These are phyloP conservation scores for Axis porcinus DNA, from an alignment of 2,113 vertebrate species.

Conservation along the genomic window DNA sequence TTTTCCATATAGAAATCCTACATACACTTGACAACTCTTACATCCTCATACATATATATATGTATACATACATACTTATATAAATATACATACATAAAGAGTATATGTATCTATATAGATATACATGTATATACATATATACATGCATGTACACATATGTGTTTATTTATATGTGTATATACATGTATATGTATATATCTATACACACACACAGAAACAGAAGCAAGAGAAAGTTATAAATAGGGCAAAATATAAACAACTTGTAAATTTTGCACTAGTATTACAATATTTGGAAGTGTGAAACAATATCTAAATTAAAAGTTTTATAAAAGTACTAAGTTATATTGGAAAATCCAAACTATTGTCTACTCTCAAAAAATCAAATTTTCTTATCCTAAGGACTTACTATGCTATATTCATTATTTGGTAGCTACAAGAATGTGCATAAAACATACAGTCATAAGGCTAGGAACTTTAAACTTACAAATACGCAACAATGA, in stretches of 20 bases:
- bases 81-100: neutral
- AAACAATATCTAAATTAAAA: slow-evolving; percentile 1
- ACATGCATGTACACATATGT: neutral
- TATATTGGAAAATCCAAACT: neutral
- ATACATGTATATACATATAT: neutral
- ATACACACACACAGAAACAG: neutral
- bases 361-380: neutral
- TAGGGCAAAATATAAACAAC: neutral
- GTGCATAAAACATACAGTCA: slow-evolving; percentile 1
- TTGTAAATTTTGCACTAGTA: neutral
- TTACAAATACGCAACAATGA: slow-evolving; percentile 2
- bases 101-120: neutral
- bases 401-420: neutral
- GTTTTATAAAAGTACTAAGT: neutral
- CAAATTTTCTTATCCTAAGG: neutral
- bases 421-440: slow-evolving; percentile 21
- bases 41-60: neutral
- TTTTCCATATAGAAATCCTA: neutral
- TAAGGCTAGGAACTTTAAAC: slow-evolving; percentile 8
- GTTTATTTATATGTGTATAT: neutral
- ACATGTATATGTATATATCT: neutral
- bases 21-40: neutral
- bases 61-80: neutral
- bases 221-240: neutral
- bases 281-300: neutral